Evolutionary conservation across 2,797 vertebrate species (phyloP).

Genomic region (Cheirogaleus major): DNA sequence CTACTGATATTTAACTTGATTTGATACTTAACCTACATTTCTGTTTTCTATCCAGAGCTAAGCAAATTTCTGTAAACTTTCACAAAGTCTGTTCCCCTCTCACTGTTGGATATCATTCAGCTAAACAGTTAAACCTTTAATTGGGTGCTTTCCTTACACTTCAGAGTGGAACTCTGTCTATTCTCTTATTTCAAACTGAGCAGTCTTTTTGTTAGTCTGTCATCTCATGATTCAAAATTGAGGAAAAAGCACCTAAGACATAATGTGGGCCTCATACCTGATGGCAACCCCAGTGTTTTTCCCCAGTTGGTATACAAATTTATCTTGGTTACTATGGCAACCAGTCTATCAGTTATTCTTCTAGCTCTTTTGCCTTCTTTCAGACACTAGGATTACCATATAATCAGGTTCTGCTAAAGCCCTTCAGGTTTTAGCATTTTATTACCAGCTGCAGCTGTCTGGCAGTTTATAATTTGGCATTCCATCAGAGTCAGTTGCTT

Average conservation of each 20-base stretch:
- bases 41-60: constrained; percentile 54
- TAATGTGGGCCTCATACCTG: constrained; percentile 52
- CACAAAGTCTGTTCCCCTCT: neutral
- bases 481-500: constrained; percentile 43
- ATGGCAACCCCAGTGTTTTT: constrained; percentile 46
- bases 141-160: constrained; percentile 52
- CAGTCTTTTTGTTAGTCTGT: constrained; percentile 55
- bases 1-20: constrained; percentile 46
- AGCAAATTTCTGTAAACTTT: constrained; percentile 47
- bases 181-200: constrained; percentile 49
- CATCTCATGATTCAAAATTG: constrained; percentile 59
- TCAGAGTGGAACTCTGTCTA: constrained; percentile 26
- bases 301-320: constrained; percentile 62
- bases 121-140: constrained; percentile 51
- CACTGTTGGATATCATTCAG: constrained; percentile 45
- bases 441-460: constrained; percentile 62
- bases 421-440: constrained; percentile 64
- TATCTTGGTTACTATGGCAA: constrained; percentile 67
- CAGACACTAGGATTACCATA: constrained; percentile 62
- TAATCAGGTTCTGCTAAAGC: constrained; percentile 66
- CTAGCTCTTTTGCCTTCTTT: constrained; percentile 61
- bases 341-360: constrained; percentile 69
- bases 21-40: constrained; percentile 56
- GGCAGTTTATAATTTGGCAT: constrained; percentile 58
- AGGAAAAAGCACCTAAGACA: constrained; percentile 38